Evolutionary conservation across 2,113 vertebrate species (phyloP).

Genomic region (Nesogale talazaci): DNA sequence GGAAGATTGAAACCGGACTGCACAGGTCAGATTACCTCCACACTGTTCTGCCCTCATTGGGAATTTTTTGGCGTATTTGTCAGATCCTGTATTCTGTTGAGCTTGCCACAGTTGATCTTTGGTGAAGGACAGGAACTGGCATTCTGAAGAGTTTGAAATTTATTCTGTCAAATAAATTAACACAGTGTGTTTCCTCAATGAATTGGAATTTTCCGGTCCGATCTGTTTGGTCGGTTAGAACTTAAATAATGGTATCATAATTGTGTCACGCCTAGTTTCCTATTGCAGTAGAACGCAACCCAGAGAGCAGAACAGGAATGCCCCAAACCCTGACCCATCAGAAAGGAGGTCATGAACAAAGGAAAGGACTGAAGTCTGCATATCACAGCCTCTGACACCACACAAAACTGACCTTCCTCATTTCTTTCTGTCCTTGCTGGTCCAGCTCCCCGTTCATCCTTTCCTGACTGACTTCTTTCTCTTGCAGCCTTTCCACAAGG

Average conservation of each 20-base stretch:
- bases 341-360: neutral
- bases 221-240: conserved; percentile 41
- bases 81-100: neutral
- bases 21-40: neutral
- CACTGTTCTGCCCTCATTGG: neutral
- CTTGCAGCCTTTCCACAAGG: conserved; percentile 93
- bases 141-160: conserved; percentile 45
- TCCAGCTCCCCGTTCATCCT: conserved; percentile 20
- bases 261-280: neutral
- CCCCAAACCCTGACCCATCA: neutral
- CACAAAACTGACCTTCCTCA: neutral
- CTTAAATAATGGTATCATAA: conserved; percentile 14
- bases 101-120: neutral
- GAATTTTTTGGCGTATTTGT: neutral
- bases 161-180: conserved; percentile 59
- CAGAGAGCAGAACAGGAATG: neutral
- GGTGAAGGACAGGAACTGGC: neutral
- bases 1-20: neutral
- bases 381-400: conserved; percentile 5
- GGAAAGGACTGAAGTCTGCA: neutral
- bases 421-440: conserved; percentile 41
- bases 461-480: conserved; percentile 66
- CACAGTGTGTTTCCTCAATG: conserved; percentile 15
- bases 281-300: neutral
- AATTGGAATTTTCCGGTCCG: conserved; percentile 61